phyloP scores from a whole-genome alignment of 2,113 vertebrate species.

The Myotis davidii region DNA sequence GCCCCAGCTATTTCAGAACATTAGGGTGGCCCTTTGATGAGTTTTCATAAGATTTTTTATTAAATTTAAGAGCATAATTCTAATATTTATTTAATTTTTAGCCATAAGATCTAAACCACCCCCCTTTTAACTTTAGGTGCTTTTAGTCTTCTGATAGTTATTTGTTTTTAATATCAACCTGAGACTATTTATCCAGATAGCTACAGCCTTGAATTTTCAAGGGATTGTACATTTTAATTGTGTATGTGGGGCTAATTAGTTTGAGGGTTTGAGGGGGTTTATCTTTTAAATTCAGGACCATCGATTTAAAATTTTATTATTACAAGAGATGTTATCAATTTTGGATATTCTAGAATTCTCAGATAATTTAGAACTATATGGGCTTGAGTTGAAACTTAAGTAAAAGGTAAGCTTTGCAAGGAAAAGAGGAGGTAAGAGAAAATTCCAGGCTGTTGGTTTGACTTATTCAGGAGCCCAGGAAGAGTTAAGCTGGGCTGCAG shows the following conservation, averaged over 20 bases:
- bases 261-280: neutral
- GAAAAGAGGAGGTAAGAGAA: neutral
- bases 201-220: neutral
- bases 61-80: neutral
- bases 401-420: neutral
- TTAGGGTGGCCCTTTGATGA: neutral
- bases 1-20: neutral
- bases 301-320: neutral
- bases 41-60: neutral
- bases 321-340: neutral
- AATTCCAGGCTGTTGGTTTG: neutral
- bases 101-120: neutral
- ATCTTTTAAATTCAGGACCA: neutral
- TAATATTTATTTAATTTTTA: constrained; percentile 27
- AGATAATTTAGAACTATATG: neutral
- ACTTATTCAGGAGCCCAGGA: neutral
- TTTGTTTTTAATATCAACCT: neutral
- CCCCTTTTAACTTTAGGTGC: neutral
- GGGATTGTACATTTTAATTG: neutral
- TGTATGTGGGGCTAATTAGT: neutral
- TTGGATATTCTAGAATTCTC: neutral
- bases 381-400: neutral
- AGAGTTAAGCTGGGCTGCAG: neutral
- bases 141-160: neutral
- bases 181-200: neutral